Evolutionary conservation across 2,888 invertebrate genomes (phyloP), one percentile per base, ranked within the genome.

Genomic region (Stenodema calcarata): DNA sequence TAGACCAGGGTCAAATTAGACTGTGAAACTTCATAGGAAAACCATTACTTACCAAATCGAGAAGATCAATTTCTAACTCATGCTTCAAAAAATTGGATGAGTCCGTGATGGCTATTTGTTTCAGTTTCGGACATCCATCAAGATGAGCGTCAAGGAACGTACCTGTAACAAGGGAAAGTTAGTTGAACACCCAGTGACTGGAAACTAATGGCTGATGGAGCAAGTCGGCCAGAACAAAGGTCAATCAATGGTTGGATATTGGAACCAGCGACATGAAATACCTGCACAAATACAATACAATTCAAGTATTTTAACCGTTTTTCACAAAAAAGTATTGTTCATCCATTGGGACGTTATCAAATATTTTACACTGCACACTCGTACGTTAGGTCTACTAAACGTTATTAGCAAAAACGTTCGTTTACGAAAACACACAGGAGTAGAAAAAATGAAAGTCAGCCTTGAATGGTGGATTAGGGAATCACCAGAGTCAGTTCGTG

Each of bases 11-110:
- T 78, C 78, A 78, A 44, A 78, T 44, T 23, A 23, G 14, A 78
- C 41, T 23, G 42, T 14, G 78, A 11, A 23, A 78, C 41, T 27
- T 44, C 44, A 14, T 30, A 11, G 78, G 78, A 78, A 78, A 78
- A 78, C 78, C 44, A 78, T 78, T 78, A 78, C 44, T 78, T 78
- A 78, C 78, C 78, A 44, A 78, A 78, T 78, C 78, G 78, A n/a
- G 44, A 44, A 14, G 78, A 9, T 41, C 78, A 44, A 78, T 78
- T 78, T 23, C n/a, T n/a, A 44, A 78, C 42, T 78, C 78, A 44
- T 18, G 78, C 30, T 35, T 30, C 35, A 78, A 44, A 16, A 78
- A 78, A 44, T 78, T n/a, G n/a, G n/a, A n/a, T n/a, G 44, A 44
- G 78, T 78, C 44, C 78, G 78, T 12, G 44, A 78, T 44, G 78